These are phyloP conservation scores for Malurus splendens DNA, from an alignment of 2,797 vertebrate species.

Conservation along the genomic window DNA sequence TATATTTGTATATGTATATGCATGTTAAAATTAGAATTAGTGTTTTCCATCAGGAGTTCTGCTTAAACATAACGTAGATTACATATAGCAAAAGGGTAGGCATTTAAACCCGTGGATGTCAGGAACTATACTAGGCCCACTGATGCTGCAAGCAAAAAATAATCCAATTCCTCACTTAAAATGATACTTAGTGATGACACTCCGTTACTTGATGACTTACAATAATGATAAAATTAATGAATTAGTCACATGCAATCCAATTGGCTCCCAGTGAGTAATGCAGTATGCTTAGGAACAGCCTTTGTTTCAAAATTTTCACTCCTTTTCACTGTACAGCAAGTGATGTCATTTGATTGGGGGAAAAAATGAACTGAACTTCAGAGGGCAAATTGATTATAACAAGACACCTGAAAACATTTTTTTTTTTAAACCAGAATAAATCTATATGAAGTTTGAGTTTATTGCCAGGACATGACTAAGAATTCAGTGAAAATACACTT, in stretches of 20 bases:
- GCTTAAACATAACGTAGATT: not conserved
- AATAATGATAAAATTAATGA: slow-evolving; percentile 32
- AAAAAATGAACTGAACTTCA: not conserved
- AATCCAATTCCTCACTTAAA: slow-evolving; percentile 10
- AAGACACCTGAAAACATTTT: not conserved
- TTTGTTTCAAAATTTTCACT: not conserved
- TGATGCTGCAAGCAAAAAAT: not conserved
- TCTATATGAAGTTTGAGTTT: not conserved
- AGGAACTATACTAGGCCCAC: not conserved
- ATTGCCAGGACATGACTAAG: not conserved
- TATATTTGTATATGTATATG: not conserved
- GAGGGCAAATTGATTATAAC: not conserved
- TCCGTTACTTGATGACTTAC: slow-evolving; percentile 23
- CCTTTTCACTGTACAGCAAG: not conserved
- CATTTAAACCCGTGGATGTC: not conserved
- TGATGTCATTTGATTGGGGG: not conserved
- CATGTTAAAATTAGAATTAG: not conserved
- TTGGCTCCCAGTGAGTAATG: not conserved
- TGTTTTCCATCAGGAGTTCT: not conserved
- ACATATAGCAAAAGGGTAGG: not conserved
- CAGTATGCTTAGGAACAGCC: not conserved
- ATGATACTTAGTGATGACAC: slow-evolving; percentile 25
- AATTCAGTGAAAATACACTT: not conserved
- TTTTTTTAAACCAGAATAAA: not conserved
- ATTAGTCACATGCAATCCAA: slow-evolving; percentile 31